phyloP scores from a whole-genome alignment of 2,888 invertebrate genomes.

The Tridacna crocea region DNA sequence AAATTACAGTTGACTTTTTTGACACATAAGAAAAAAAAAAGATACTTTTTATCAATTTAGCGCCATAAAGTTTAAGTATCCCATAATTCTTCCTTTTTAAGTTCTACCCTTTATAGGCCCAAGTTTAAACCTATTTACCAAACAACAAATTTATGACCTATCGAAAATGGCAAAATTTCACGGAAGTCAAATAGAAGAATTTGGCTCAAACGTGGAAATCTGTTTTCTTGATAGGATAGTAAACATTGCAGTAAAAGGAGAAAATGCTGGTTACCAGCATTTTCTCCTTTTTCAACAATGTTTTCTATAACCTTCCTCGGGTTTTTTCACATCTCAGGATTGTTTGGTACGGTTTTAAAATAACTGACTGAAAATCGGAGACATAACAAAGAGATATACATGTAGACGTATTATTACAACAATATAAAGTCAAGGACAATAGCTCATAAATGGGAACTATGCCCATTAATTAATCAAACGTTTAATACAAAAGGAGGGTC shows the following conservation, averaged over 20 bases:
- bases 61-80: background rate
- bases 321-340: background rate
- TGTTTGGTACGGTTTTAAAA: background rate
- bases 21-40: too few relatives aligned
- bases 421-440: too few relatives aligned
- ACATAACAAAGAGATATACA: too few relatives aligned
- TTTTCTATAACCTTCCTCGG: background rate
- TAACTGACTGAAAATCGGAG: too few relatives aligned
- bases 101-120: too few relatives aligned
- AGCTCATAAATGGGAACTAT: too few relatives aligned
- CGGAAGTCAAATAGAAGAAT: background rate
- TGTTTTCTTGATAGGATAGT: background rate
- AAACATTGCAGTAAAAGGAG: background rate
- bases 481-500: too few relatives aligned
- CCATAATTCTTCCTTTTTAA: background rate
- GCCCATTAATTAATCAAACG: too few relatives aligned
- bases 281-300: too few relatives aligned
- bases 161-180: background rate
- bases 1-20: too few relatives aligned
- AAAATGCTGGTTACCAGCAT: background rate
- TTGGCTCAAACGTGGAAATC: background rate
- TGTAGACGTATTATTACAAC: too few relatives aligned
- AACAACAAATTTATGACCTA: background rate
- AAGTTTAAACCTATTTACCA: background rate
- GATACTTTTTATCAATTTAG: too few relatives aligned